Evolutionary conservation across 2,888 invertebrate genomes (phyloP).

Genomic region (Dichetophora obliterata): DNA sequence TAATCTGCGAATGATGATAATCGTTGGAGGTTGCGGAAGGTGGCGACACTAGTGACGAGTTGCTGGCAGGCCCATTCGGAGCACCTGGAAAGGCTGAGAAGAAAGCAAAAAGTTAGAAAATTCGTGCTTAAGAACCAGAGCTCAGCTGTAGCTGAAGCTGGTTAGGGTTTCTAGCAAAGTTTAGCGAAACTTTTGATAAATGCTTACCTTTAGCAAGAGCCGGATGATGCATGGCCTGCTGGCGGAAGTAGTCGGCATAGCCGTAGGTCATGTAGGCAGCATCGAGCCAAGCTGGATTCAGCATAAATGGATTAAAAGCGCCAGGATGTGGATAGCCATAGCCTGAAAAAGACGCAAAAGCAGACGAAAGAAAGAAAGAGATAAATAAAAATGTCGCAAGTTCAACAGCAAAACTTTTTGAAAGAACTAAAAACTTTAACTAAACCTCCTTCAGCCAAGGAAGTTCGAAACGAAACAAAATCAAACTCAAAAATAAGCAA

Average conservation of each 20-base stretch:
- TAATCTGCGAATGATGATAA: conserved; percentile 52
- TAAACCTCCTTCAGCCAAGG: background rate
- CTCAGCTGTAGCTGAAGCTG: background rate
- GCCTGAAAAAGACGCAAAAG: conserved; percentile 72
- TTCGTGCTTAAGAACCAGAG: background rate
- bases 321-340: conserved; percentile 85
- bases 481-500: conserved; percentile 48
- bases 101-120: background rate
- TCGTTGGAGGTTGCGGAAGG: conserved; percentile 45
- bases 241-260: conserved; percentile 79
- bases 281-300: conserved; percentile 88
- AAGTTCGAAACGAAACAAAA: background rate
- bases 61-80: conserved; percentile 46
- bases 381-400: background rate
- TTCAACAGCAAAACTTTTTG: background rate
- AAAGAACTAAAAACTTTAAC: background rate
- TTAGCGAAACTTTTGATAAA: background rate
- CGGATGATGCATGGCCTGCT: conserved; percentile 71
- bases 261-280: conserved; percentile 86
- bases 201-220: conserved; percentile 75
- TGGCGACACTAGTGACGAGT: conserved; percentile 50
- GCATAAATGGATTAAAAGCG: conserved; percentile 82
- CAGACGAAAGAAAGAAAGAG: conserved; percentile 28
- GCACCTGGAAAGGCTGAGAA: conserved; percentile 22
- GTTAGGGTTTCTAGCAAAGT: background rate